phyloP scores from a whole-genome alignment of 2,113 vertebrate species.

The Pristiophorus japonicus region DNA sequence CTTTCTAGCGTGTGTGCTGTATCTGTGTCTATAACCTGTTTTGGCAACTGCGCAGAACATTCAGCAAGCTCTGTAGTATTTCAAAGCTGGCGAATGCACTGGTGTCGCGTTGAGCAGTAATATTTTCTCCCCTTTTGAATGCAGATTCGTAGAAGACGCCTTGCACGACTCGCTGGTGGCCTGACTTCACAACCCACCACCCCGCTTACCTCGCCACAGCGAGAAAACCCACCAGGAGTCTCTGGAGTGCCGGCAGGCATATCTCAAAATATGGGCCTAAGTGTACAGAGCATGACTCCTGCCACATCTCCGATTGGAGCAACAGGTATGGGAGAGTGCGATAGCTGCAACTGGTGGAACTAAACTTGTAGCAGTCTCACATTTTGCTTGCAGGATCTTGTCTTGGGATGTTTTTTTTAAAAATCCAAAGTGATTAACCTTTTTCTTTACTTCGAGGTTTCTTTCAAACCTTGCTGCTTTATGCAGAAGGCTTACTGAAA shows the following conservation, averaged over 20 bases:
- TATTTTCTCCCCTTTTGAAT: slow-evolving; percentile 7
- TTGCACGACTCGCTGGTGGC: slow-evolving; percentile 85
- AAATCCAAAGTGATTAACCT: not conserved
- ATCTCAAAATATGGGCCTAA: slow-evolving; percentile 81
- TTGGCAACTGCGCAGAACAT: not conserved
- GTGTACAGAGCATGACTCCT: slow-evolving; percentile 83
- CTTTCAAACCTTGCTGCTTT: not conserved
- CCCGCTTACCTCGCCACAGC: slow-evolving; percentile 86
- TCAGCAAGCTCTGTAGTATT: not conserved
- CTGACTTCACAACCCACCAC: slow-evolving; percentile 82
- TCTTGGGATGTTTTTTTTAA: not conserved
- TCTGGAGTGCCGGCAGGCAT: slow-evolving; percentile 70
- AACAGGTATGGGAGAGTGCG: slow-evolving; percentile 64
- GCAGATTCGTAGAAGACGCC: slow-evolving; percentile 86
- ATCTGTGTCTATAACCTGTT: not conserved
- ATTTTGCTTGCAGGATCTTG: not conserved
- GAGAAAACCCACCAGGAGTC: slow-evolving; percentile 87
- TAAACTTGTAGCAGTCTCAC: not conserved
- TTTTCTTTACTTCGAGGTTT: not conserved
- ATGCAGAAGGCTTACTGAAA: not conserved
- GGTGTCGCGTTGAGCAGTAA: not conserved
- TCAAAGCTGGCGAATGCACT: not conserved
- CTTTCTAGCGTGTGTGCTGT: not conserved
- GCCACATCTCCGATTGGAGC: slow-evolving; percentile 94
- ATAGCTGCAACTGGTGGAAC: not conserved